Evolutionary conservation across 1,140 invertebrate species (phyloP), one percentile per base, ranked within the genome.

Genomic region (Sitophilus oryzae): DNA sequence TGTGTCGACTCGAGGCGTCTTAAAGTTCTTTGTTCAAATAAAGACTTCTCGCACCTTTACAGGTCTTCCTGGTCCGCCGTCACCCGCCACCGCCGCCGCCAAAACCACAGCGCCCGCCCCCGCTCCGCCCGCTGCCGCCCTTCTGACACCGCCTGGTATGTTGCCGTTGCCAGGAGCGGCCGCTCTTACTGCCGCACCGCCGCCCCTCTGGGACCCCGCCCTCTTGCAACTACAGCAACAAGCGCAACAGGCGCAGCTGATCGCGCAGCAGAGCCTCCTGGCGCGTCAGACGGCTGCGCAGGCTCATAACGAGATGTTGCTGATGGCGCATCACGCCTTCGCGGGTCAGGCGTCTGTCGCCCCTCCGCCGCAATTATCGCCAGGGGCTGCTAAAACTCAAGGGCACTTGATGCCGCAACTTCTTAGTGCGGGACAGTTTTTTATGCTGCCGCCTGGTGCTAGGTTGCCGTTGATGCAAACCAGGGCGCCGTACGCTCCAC

Each of bases 51-150:
- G 18, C 3, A 19, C 40, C 19, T 42, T 34, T 48, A 1, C 44
- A 55, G 52, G 54, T 40, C 41, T 91, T 59, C 80, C 86, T 48
- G 75, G 79, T 6, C 80, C 82, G 9, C 76, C 79, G 34, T 78
- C 81, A 11, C 77, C 79, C 43, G 77, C 81, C 58, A 83, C 83
- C 70, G 76, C 80, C 61, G 54, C 67, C 14, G 60, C 69, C 38
- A 4, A 78, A 49, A 75, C 78, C 75, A 83, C 49, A 77, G 87
- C 62, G 85, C 63, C 66, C 72, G 59, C 77, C 75, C 70, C 73
- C 62, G 61, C 69, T 60, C 60, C 74, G 66, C 56, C 70, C 72
- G 44, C 71, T 74, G 36, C 68, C 70, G 71, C 66, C 62, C 66
- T 64, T 60, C 73, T 44, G 71, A 70, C 38, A 30, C 42, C n/a